Evolutionary conservation across 1,140 invertebrate species (phyloP), one percentile per base, ranked within the genome.

Genomic region (Platyscapa corneri): DNA sequence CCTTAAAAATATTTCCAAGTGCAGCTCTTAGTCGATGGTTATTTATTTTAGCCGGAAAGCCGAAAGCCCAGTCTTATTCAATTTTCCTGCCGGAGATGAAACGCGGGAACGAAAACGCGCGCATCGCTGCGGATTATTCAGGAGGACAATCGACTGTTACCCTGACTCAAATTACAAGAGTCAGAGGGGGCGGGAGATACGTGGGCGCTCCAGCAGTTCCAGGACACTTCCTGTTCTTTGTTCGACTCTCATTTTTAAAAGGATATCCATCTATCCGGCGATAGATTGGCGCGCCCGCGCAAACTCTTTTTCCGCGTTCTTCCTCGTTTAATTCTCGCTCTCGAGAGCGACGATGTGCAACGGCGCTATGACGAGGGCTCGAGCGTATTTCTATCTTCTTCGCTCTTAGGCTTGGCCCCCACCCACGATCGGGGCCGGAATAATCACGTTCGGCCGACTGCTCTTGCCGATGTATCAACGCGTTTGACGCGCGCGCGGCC

Each of bases 71-170:
- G 84, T 77, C 78, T 81, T 80, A 85, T 85, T 85, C 74, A 74
- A 85, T 85, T 85, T 80, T 85, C 77, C 46, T 70, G 75, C 65
- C 83, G 83, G 83, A 84, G 83, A 84, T 79, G 83, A 84, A 49
- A 81, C 18, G 14, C 60, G 42, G 60, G 46, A 60, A 78, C 49
- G 74, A 78, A 83, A 78, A 39, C 60, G 46, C 64, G 42, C 64
- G 76, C 46, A 14, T 27, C 42, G 30, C 39, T 49, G 65, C 37
- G n/a, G 82, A 64, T 83, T 76, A 75, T 83, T 46, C 34, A 60
- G 12, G 42, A 79, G 60, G 60, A 84, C 77, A 84, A 80, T 84
- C 77, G 70, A 37, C 20, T 30, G 49, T 20, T 42, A 20, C 70
- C 27, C 18, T n/a, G 42, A 39, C 67, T 65, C 32, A 32, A 53